These are phyloP conservation scores for Taphrorychus bicolor DNA, from an alignment of 2,888 invertebrate species.

Conservation along the genomic window DNA sequence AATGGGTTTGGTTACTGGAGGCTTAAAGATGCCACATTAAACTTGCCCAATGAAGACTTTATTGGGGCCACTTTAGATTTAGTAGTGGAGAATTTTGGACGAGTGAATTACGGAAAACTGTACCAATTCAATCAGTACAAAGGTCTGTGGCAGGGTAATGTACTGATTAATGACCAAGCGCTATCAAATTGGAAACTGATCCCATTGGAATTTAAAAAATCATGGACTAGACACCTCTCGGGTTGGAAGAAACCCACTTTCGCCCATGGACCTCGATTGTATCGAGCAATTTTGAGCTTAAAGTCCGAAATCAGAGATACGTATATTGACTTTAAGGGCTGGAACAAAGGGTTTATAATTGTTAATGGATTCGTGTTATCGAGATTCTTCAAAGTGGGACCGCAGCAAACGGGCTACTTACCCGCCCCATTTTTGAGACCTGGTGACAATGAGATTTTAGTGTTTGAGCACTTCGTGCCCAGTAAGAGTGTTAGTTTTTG, in stretches of 20 bases:
- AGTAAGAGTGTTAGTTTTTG: constrained; percentile 27
- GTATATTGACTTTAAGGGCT: constrained; percentile 78
- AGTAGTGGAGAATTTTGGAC: constrained; percentile 80
- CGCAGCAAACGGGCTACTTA: constrained; percentile 82
- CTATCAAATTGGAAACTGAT: constrained; percentile 60
- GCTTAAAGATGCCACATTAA: constrained; percentile 51
- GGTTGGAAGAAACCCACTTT: constrained; percentile 73
- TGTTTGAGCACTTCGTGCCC: constrained; percentile 57
- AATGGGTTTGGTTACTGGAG: constrained; percentile 60
- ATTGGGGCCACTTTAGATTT: constrained; percentile 56
- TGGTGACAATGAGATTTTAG: constrained; percentile 59
- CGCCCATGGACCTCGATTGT: constrained; percentile 70
- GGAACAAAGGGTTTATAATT: constrained; percentile 87
- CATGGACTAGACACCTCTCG: constrained; percentile 54
- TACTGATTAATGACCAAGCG: constrained; percentile 57
- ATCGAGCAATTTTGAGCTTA: constrained; percentile 62
- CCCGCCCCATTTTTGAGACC: constrained; percentile 75
- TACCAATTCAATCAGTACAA: constrained; percentile 58
- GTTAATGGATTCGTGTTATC: constrained; percentile 88
- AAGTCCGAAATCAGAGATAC: constrained; percentile 58
- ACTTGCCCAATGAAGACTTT: constrained; percentile 44
- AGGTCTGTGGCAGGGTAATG: constrained; percentile 59
- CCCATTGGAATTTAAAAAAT: constrained; percentile 63
- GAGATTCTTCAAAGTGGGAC: constrained; percentile 79
- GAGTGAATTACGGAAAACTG: constrained; percentile 66